These are phyloP conservation scores for Rhincodon typus DNA, from an alignment of 2,797 vertebrate species.

Conservation along the genomic window DNA sequence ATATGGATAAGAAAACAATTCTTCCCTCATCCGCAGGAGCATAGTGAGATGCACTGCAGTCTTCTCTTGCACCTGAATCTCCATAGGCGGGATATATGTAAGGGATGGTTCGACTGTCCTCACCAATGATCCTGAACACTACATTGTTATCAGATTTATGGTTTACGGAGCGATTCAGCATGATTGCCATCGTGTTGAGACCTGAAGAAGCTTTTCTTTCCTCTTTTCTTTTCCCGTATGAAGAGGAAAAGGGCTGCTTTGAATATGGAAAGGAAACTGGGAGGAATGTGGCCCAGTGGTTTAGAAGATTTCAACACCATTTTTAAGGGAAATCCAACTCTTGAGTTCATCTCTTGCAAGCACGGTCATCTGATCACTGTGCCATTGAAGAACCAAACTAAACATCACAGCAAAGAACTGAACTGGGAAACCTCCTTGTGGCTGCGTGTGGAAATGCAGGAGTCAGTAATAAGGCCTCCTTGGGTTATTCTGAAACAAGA, in stretches of 20 bases:
- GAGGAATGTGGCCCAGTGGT: not conserved
- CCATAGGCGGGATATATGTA: not conserved
- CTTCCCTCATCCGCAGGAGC: not conserved
- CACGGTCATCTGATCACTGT: not conserved
- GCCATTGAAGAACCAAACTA: not conserved
- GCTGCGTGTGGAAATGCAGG: not conserved
- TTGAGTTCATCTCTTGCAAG: slow-evolving; percentile 3
- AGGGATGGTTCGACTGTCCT: not conserved
- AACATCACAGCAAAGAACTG: slow-evolving; percentile 18
- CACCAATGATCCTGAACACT: not conserved
- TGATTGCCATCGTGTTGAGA: not conserved
- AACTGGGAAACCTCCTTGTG: not conserved
- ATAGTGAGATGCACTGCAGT: not conserved
- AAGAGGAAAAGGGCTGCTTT: not conserved
- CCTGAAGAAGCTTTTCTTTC: not conserved
- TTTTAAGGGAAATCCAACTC: slow-evolving; percentile 11
- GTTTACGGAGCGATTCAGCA: not conserved
- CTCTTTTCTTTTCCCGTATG: not conserved
- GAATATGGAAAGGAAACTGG: not conserved
- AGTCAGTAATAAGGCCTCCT: slow-evolving; percentile 90
- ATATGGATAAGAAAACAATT: not conserved
- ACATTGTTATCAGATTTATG: not conserved
- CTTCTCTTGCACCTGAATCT: not conserved
- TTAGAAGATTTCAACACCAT: not conserved
- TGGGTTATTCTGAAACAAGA: slow-evolving; percentile 79